Base-by-base conservation (phyloP, 2,888 invertebrate species). In the Drosophila koepferae region DNA sequence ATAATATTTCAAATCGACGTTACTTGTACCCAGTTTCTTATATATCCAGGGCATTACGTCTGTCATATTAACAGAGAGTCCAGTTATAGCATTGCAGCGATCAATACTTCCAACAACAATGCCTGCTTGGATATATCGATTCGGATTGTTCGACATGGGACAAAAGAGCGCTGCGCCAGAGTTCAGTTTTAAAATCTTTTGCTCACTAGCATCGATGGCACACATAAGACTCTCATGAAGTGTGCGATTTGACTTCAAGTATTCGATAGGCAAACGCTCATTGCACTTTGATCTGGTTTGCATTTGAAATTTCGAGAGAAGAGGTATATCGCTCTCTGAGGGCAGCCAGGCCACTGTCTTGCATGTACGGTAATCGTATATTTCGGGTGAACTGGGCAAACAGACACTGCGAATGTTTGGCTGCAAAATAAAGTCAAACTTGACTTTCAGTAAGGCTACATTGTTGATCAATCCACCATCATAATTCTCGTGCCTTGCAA, bases 41-140 rank as follows among this genome's bases (percentile, higher is more conserved):
- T 41, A 73, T 69, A 74, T 54, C 78, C 78, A 79, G 2, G 64
- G 65, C 69, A 80, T 69, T 2, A 69, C 40, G 9, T 69, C 31
- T 12, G 46, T 48, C 46, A 72, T 14, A 44, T 75, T 75, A 2
- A 69, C 55, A 64, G 75, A 67, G 14, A 79, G 12, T 18, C 16
- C 67, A 14, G 38, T 56, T 53, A 18, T 31, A 18, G 9, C 3
- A 2, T 36, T n/a, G 4, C n/a, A 18, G 38, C 43, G 61, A 6
- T 28, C 20, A 8, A 41, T 14, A 12, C 0, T 9, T 9, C 28
- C 65, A 18, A 62, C n/a, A 18, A 28, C 28, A 7, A 78, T 66
- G 48, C 75, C 78, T 20, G 41, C 44, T 48, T 69, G 65, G n/a
- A 48, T 68, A 14, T 63, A 69, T 9, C 76, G 64, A n/a, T 43